Evolutionary conservation across 2,797 vertebrate species (phyloP).

Genomic region (Acanthurus lineatus): DNA sequence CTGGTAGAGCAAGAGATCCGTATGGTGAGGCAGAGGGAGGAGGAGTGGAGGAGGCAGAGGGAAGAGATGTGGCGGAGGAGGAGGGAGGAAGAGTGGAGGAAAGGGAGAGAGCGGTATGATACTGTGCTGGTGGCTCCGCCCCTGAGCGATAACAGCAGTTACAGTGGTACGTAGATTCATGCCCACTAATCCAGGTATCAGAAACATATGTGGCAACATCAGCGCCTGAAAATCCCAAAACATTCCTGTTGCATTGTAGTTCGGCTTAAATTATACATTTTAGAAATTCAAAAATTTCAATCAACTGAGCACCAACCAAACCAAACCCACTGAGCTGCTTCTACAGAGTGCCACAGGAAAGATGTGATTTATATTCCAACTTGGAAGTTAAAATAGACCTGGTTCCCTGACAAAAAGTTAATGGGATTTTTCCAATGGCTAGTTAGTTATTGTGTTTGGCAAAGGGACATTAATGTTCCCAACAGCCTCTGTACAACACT

Average conservation of each 20-base stretch:
- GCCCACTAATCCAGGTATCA: neutral
- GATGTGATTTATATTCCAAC: too few species aligned
- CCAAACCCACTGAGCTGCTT: too few species aligned
- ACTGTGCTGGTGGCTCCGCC: slow-evolving; percentile 80
- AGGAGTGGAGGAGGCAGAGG: slow-evolving; percentile 82
- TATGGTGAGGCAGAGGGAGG: slow-evolving; percentile 80
- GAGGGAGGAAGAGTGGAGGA: slow-evolving; percentile 73
- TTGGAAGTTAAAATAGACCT: too few species aligned
- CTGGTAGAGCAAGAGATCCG: slow-evolving; percentile 83
- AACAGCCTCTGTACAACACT: too few species aligned
- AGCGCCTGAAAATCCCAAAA: neutral
- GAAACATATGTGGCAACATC: neutral
- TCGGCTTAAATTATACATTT: neutral
- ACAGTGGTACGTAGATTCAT: slow-evolving; percentile 54
- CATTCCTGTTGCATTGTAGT: neutral
- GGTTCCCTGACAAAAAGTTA: too few species aligned
- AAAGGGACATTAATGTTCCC: too few species aligned
- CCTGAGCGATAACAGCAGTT: slow-evolving; percentile 68
- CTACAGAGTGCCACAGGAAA: too few species aligned
- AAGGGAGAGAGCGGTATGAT: slow-evolving; percentile 71
- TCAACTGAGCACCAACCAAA: too few species aligned
- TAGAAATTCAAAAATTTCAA: neutral
- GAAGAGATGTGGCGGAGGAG: slow-evolving; percentile 73
- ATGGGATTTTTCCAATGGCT: too few species aligned
- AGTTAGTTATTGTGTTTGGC: too few species aligned